Conservation (phyloP, 64 coral and sea anemone species). For the Hydrozoanthus tunicans region DNA sequence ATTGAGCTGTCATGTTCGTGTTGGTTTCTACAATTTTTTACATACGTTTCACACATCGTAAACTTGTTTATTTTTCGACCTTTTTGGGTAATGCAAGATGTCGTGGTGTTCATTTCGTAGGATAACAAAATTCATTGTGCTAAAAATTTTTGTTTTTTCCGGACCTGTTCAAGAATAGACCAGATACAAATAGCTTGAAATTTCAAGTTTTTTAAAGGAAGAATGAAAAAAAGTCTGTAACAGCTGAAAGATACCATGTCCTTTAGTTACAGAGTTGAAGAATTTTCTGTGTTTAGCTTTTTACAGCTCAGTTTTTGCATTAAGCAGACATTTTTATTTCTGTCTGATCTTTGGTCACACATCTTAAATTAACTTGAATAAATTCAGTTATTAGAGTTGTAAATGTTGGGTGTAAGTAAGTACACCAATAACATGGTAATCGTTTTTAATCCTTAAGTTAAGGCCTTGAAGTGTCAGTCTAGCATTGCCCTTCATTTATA, state of each 20-base stretch:
- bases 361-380: background rate
- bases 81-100: background rate
- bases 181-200: too few species aligned
- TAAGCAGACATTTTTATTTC: background rate
- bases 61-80: background rate
- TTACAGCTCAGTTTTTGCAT: background rate
- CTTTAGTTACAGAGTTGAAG: background rate
- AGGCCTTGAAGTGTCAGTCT: too few species aligned
- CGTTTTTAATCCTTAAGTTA: too few species aligned
- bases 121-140: background rate
- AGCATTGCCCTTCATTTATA: too few species aligned
- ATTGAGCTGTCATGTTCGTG: constrained; percentile 23
- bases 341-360: constrained; percentile 16
- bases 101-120: background rate
- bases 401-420: background rate
- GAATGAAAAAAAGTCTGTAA: background rate
- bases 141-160: background rate
- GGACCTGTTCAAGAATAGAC: background rate
- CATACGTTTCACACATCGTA: constrained; percentile 37
- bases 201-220: background rate
- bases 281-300: background rate
- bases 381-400: background rate
- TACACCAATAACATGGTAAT: background rate
- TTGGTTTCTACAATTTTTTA: constrained; percentile 2
- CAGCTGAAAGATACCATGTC: background rate